phyloP scores from a whole-genome alignment of 2,888 invertebrate genomes.

The Ommatoiulus sabulosus region DNA sequence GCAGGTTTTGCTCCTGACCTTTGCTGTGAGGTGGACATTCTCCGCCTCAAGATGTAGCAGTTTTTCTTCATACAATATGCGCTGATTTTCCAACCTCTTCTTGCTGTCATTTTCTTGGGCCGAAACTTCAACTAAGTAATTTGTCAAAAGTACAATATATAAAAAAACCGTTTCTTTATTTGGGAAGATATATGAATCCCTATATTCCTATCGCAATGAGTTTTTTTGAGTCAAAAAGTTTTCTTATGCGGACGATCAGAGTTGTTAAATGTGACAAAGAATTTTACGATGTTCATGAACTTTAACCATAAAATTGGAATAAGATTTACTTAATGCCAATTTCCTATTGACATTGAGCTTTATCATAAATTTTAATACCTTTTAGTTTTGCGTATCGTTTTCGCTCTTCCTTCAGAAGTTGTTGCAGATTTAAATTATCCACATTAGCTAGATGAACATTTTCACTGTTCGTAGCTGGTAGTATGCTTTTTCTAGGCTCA shows the following conservation, averaged over 20 bases:
- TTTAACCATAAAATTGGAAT: too few species aligned
- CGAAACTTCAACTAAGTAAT: not conserved
- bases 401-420: conserved; percentile 39
- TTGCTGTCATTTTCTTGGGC: conserved; percentile 44
- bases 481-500: not conserved
- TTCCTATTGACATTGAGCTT: too few species aligned
- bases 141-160: not conserved
- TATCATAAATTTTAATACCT: not conserved
- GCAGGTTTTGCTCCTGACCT: not conserved
- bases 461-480: not conserved
- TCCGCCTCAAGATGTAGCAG: conserved; percentile 31
- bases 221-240: too few species aligned
- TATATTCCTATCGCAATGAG: too few species aligned
- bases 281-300: too few species aligned
- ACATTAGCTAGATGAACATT: not conserved
- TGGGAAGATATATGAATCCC: too few species aligned
- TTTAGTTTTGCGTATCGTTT: not conserved
- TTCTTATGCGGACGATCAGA: too few species aligned
- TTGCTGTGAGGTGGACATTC: not conserved
- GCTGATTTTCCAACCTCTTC: conserved; percentile 32
- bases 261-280: too few species aligned
- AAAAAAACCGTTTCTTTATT: too few species aligned
- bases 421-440: conserved; percentile 13
- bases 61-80: conserved; percentile 41
- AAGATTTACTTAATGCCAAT: too few species aligned